Base-by-base conservation (phyloP, 2,888 invertebrate species). In the Caenorhabditis sinica region DNA sequence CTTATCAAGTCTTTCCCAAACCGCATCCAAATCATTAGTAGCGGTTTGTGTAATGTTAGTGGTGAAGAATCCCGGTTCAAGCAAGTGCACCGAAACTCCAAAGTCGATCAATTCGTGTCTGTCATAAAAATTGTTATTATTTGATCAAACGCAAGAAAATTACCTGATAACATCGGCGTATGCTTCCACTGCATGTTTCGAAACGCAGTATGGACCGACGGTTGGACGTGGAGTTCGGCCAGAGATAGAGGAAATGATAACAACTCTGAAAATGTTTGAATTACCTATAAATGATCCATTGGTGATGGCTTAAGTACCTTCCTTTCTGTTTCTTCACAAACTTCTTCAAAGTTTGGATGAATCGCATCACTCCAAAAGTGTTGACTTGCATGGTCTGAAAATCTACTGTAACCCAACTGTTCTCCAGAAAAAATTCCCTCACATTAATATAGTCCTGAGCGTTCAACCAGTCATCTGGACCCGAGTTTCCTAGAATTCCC, bases 191-290 rank as follows among this genome's bases (percentile, higher is more conserved):
- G 92, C 92, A 65, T 89, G 89, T 72, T 91, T 91, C 15, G 92
- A 90, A 2, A 89, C 89, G 43, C 89, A 88, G 60, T 91, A 91
- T 8, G 91, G 91, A 0, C 91, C 91, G 30, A 90, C 86, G 2
- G 85, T 83, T 15, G 90, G 89, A 17, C 87, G 93, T 2, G 93
- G 90, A 25, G 93, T 77, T 36, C 92, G 85, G 8, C 93, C 93
- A 80, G 93, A 92, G 43, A 93, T 92, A 82, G 93, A 93, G 3
- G 93, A 93, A 1, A 93, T 92, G 85, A 93, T 94, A 17, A 94
- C 90, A 45, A 94, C 85, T 76, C 86, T 86, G 53, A 56, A 60
- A 56, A 58, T 49, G 51, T 13, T n/a, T 5, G 8, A 25, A 56
- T 5, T 60, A n/a, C n/a, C n/a, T n/a, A 2, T 40, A 40, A 40